Evolutionary conservation across 1,140 invertebrate genomes (phyloP).

Genomic region (Philaenus spumarius): DNA sequence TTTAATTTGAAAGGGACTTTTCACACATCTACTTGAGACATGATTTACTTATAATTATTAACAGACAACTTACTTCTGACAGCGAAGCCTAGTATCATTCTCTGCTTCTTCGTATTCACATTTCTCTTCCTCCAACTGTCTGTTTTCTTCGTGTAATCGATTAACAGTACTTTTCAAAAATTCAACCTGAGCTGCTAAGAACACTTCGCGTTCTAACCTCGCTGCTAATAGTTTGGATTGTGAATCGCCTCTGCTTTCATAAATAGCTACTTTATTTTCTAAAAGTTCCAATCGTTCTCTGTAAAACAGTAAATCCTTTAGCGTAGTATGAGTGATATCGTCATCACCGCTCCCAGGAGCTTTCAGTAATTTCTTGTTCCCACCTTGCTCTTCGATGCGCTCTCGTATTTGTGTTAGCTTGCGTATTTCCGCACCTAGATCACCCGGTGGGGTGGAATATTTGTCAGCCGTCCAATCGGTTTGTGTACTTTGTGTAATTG

Average conservation of each 20-base stretch:
- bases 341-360: constrained; percentile 1
- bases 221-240: constrained; percentile 22
- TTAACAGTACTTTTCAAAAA: constrained; percentile 32
- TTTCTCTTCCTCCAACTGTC: constrained; percentile 38
- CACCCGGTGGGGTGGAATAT: constrained; percentile 14
- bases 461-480: constrained; percentile 28
- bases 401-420: constrained; percentile 33
- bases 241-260: constrained; percentile 26
- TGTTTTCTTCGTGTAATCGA: constrained; percentile 34
- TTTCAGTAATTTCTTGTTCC: constrained; percentile 14
- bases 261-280: constrained; percentile 29
- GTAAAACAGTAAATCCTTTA: constrained; percentile 27
- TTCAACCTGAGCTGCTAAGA: constrained; percentile 30
- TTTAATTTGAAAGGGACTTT: too few species aligned
- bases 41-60: too few species aligned
- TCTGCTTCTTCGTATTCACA: constrained; percentile 43
- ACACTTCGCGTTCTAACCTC: constrained; percentile 25
- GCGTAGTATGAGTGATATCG: constrained; percentile 7
- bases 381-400: constrained; percentile 33
- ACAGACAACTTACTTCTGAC: constrained; percentile 38
- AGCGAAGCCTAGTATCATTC: constrained; percentile 41
- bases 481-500: constrained; percentile 31
- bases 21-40: too few species aligned
- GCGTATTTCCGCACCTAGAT: constrained; percentile 31
- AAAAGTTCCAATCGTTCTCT: constrained; percentile 26